These are phyloP conservation scores for Bactericera cockerelli DNA, from an alignment of 1,140 invertebrate genomes.

Conservation along the genomic window DNA sequence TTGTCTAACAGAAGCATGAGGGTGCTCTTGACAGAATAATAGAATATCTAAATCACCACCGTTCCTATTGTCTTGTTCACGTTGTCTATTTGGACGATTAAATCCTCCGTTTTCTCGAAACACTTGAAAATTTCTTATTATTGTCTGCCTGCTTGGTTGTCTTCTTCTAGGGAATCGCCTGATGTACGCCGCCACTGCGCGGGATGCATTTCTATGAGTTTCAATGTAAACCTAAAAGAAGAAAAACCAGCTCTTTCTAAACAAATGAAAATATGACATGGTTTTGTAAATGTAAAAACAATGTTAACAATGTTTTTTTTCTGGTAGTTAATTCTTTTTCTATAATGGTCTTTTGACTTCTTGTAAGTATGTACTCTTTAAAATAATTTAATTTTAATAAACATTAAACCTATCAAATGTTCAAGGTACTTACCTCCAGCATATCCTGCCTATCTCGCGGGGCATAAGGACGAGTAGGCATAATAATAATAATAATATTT, in stretches of 20 bases:
- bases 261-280: background rate
- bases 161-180: background rate
- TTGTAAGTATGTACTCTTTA: no score
- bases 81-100: background rate
- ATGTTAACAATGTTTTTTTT: background rate
- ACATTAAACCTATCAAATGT: background rate
- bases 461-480: background rate
- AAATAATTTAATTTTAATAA: no score
- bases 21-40: background rate
- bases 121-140: background rate
- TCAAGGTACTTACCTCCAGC: background rate
- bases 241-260: background rate
- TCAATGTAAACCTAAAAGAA: background rate
- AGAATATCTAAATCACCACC: background rate
- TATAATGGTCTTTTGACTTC: no score
- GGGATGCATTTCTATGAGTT: background rate
- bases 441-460: background rate
- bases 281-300: background rate
- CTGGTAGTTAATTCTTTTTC: no score
- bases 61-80: background rate
- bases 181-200: no score
- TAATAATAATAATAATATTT: background rate
- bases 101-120: background rate
- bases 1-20: background rate
- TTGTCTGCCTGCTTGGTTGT: background rate